Evolutionary conservation across 2,797 vertebrate genomes (phyloP), one percentile per base, ranked within the genome.

Genomic region (Peromyscus aztecus): DNA sequence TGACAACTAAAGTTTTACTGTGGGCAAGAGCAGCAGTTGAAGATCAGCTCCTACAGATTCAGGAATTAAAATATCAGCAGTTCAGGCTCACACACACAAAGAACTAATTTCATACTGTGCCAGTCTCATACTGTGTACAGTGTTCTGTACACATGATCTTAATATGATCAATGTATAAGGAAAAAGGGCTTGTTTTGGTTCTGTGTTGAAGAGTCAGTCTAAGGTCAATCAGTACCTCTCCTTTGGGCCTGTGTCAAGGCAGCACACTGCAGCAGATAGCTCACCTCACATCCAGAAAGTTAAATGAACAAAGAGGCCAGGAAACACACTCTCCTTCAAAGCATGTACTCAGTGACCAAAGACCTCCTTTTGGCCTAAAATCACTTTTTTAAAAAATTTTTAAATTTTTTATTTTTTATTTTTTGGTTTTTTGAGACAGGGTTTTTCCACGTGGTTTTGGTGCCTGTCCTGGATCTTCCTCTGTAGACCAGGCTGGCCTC

Each of bases 11-110:
- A 92, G 81, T 34, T 81, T 93, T 88, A 96, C 59, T 81, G 23
- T 67, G 3, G 31, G 78, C 43, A 67, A 57, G 29, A 94, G 73
- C 93, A 61, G 59, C 9, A 61, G n/a, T 75, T 8, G 76, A 81
- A 77, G 11, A 31, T 77, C 27, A 69, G 6, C 43, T 63, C 5
- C 78, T 86, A 67, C 65, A 55, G n/a, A 34, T 93, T 49, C 63
- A 59, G 7, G 34, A 88, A 49, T 86, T 89, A 97, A 95, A 95
- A 80, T 94, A 78, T 61, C 90, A 94, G 31, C 90, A 31, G 27
- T 2, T 71, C 49, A 29, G 67, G 29, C 59, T 43, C 52, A 77
- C 8, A 90, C 61, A 7, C 0, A 0, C 78, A 86, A 14, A 13
- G 55, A 73, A 83, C 40, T 76, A 69, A 75, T 52, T 37, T 93